phyloP scores from a whole-genome alignment of 2,888 invertebrate genomes.

The Andrena hattorfiana region DNA sequence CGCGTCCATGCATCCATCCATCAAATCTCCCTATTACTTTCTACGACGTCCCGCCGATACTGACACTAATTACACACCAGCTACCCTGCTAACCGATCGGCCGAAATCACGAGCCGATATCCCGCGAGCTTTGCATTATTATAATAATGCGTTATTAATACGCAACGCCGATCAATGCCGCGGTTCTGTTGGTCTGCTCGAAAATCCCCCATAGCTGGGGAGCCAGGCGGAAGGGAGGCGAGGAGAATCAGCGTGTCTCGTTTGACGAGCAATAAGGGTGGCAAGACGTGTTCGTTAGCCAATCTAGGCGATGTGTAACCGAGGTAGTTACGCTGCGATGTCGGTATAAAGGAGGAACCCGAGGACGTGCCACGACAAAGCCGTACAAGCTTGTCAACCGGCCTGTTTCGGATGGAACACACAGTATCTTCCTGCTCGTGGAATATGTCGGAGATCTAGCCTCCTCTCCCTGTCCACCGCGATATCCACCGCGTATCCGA shows the following conservation, averaged over 20 bases:
- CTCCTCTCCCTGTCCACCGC: slow-evolving; percentile 27
- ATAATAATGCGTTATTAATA: neutral
- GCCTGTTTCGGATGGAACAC: slow-evolving; percentile 45
- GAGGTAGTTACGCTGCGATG: slow-evolving; percentile 22
- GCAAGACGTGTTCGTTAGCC: slow-evolving; percentile 26
- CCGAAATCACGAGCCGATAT: neutral
- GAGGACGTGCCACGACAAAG: slow-evolving; percentile 11
- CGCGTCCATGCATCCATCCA: neutral
- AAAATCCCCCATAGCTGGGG: neutral
- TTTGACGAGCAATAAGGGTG: slow-evolving; percentile 43
- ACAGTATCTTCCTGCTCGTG: slow-evolving; percentile 18
- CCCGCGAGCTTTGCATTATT: neutral
- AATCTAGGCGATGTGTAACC: slow-evolving; percentile 41
- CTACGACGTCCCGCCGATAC: too few species aligned
- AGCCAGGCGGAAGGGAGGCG: slow-evolving; percentile 18
- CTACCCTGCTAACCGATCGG: neutral
- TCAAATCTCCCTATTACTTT: neutral
- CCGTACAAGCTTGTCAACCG: slow-evolving; percentile 24
- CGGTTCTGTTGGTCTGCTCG: neutral
- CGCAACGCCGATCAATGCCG: neutral
- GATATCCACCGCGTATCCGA: neutral
- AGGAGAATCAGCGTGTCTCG: slow-evolving; percentile 21
- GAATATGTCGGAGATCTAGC: slow-evolving; percentile 33
- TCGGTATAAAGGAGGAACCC: slow-evolving; percentile 32
- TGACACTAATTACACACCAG: neutral